Base-by-base conservation (phyloP, 1,140 invertebrate genomes). In the Trichonephila inaurata region DNA sequence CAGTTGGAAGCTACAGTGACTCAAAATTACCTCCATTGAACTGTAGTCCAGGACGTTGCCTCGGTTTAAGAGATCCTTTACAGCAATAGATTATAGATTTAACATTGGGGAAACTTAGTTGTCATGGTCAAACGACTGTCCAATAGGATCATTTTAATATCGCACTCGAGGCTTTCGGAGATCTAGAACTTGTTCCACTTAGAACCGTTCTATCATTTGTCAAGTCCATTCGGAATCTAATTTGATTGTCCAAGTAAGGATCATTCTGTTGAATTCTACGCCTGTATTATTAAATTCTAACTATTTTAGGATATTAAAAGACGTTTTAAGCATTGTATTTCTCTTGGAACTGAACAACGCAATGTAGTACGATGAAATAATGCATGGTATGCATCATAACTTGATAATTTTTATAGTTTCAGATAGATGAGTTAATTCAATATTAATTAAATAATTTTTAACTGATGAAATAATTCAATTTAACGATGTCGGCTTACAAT, bases 61-160 rank as follows among this genome's bases (percentile, higher is more conserved):
- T 40, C 28, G 2, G 33, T 77, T 40, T 18, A 77, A 77, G 72
- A 77, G 72, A 40, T 28, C 28, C 16, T 77, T 77, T 33, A 3
- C 72, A 40, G 24, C 33, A 77, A 77, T 77, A 77, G 33, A 77
- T 77, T 77, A 33, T 16, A 19, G 28, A 77, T 40, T 77, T 33
- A 28, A 40, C 33, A 8, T 77, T 40, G 16, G 28, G 33, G 72
- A 40, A 77, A 77, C 72, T 77, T 77, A 77, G 72, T 33, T 77
- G 72, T 77, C 72, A 77, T 7, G 72, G 72, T 77, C 72, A 77
- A 77, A 33, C 28, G 72, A 77, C 28, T 24, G 16, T 77, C 28
- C 72, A 77, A 77, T 28, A 77, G 28, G 72, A 28, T 77, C 72
- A 77, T 77, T 77, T 77, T 77, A 77, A 77, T 77, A 77, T 40